A percentile compares a stretch with the other conserved stretches of the same genome.
These are phyloP conservation scores for Machimus rusticus DNA, from an alignment of 2,888 invertebrate genomes.

Conservation along the genomic window DNA sequence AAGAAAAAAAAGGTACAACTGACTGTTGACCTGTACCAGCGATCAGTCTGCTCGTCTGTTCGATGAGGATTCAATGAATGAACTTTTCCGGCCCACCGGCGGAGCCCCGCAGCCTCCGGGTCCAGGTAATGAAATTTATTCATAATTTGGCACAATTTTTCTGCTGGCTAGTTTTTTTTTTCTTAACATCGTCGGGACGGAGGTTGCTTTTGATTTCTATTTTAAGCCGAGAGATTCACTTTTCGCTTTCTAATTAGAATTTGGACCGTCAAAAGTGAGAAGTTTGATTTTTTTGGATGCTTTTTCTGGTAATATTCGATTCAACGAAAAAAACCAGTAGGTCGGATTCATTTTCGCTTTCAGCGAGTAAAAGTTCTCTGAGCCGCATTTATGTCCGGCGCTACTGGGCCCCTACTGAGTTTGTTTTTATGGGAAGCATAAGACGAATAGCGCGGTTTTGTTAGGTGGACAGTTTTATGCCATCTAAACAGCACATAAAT, in stretches of 20 bases:
- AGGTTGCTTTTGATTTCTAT: background rate
- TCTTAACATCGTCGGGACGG: background rate
- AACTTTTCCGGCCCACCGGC: background rate
- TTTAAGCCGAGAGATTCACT: background rate
- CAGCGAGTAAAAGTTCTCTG: constrained; percentile 19
- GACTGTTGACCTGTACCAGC: background rate
- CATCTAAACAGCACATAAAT: background rate
- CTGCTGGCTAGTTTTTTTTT: background rate
- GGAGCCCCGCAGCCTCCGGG: background rate
- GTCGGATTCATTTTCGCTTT: constrained; percentile 3
- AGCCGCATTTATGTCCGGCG: background rate
- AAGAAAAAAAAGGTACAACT: background rate
- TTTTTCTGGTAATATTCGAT: background rate
- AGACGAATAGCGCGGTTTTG: background rate
- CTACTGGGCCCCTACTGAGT: background rate
- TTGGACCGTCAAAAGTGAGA: background rate
- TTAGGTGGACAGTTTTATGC: background rate
- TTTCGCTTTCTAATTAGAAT: constrained; percentile 27
- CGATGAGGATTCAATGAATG: background rate
- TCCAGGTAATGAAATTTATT: background rate
- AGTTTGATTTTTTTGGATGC: background rate
- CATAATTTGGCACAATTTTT: constrained; percentile 18
- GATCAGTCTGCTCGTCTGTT: background rate
- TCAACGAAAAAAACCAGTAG: background rate
- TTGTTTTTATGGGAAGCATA: background rate